Base-by-base conservation (phyloP, 2,113 vertebrate species). In the Okapia johnstoni region DNA sequence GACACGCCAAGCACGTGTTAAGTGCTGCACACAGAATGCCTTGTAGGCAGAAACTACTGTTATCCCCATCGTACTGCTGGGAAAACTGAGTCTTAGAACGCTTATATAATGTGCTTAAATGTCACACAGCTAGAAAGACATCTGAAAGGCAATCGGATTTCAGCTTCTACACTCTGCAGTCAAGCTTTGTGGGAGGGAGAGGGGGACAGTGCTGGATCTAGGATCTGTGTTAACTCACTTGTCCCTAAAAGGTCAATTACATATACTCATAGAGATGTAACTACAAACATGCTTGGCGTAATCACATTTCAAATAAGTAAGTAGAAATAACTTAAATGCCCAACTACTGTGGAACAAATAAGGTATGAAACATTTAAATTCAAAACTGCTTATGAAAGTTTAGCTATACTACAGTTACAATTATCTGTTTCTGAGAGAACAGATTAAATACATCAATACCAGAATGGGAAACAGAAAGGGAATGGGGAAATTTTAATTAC, bases 301-400 rank as follows among this genome's bases (percentile, higher is more conserved):
- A 85, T 40, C 23, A 57, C 25, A 36, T 60, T 87, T 91, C 93
- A 81, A 55, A 85, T 87, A 81, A 48, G 40, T 87, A 81, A 40
- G 4, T 58, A 52, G 43, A 85, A 85, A 88, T 30, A 46, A 81
- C 17, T 55, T 88, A 85, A 85, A 79, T 15, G 5, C 1, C 36
- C 25, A 70, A 52, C 13, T 17, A 43, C 1, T 30, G 1, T 28
- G 14, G 58, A 88, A 81, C 46, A 70, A 79, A 33, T 40, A 61
- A 58, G 5, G 23, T 54, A 90, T 3, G 3, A 87, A 58, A 91
- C 25, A 76, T 58, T 54, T 70, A 48, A 58, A 73, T 54, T 43
- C 63, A 84, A 58, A 93, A 21, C 0, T 52, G 25, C 50, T 21
- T 25, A 46, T 40, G 61, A 54, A 85, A 54, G 36, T n/a, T 88